Conservation (phyloP, 2,113 vertebrate species). For the Carollia perspicillata region DNA sequence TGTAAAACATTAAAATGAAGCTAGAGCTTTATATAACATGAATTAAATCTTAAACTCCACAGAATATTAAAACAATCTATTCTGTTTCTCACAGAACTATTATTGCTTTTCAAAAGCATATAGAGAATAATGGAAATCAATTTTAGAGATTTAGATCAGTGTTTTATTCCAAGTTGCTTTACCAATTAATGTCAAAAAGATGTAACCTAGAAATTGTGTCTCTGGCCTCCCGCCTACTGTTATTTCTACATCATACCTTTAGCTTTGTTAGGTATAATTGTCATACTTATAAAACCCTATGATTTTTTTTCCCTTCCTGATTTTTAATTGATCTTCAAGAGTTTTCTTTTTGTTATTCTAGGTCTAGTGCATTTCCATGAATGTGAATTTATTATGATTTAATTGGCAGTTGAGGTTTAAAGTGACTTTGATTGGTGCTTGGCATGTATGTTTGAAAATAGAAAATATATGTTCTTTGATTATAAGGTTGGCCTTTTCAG, state of each 20-base stretch:
- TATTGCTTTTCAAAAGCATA: background rate
- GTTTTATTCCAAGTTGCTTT: background rate
- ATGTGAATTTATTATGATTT: background rate
- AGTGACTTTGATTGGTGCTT: background rate
- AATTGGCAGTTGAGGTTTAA: background rate
- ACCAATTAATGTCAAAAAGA: background rate
- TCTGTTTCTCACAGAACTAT: background rate
- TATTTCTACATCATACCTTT: background rate
- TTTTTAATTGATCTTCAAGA: background rate
- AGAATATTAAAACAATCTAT: background rate
- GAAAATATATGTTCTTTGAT: background rate
- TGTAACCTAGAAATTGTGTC: background rate
- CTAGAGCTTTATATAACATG: background rate
- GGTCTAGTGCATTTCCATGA: background rate
- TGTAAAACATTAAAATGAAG: background rate
- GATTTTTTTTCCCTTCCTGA: background rate
- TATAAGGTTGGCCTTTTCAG: background rate
- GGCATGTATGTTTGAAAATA: background rate
- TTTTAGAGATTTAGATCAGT: background rate
- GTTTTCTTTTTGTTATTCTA: background rate
- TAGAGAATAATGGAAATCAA: background rate
- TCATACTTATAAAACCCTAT: background rate
- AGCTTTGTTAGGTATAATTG: background rate
- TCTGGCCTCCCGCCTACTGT: background rate
- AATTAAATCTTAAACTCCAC: background rate